A percentile compares a stretch with the other conserved stretches of the same genome.
Conservation (phyloP, 2,113 vertebrate species). For the Trichechus manatus region DNA sequence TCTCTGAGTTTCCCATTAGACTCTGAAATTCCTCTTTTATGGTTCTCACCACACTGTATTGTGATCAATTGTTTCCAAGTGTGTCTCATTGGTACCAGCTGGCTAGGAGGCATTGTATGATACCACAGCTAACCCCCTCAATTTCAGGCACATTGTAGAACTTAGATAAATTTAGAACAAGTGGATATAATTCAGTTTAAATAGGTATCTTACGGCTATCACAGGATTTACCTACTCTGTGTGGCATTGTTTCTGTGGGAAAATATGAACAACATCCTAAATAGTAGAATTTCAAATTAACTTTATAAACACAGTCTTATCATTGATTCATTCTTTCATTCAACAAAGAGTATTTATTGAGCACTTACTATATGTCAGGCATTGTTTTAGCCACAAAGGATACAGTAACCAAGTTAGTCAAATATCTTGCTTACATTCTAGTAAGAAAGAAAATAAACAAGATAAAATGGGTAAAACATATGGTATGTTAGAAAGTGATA, state of each 20-base stretch:
- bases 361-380: neutral
- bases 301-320: neutral
- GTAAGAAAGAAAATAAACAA: neutral
- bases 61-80: neutral
- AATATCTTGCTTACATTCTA: neutral
- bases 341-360: neutral
- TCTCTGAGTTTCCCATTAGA: neutral
- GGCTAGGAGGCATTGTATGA: neutral
- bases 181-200: neutral
- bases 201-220: neutral
- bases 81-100: neutral
- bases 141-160: neutral
- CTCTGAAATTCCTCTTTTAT: neutral
- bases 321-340: neutral
- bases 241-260: neutral
- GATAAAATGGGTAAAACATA: neutral
- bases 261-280: slow-evolving; percentile 15
- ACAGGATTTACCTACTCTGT: neutral
- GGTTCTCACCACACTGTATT: neutral
- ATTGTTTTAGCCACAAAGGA: neutral
- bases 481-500: neutral
- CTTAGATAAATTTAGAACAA: neutral
- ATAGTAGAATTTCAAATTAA: slow-evolving; percentile 28
- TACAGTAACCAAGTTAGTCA: neutral
- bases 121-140: neutral